Evolutionary conservation across 2,113 vertebrate genomes (phyloP), one percentile per base, ranked within the genome.

Genomic region (Sinocyclocheilus anshuiensis): DNA sequence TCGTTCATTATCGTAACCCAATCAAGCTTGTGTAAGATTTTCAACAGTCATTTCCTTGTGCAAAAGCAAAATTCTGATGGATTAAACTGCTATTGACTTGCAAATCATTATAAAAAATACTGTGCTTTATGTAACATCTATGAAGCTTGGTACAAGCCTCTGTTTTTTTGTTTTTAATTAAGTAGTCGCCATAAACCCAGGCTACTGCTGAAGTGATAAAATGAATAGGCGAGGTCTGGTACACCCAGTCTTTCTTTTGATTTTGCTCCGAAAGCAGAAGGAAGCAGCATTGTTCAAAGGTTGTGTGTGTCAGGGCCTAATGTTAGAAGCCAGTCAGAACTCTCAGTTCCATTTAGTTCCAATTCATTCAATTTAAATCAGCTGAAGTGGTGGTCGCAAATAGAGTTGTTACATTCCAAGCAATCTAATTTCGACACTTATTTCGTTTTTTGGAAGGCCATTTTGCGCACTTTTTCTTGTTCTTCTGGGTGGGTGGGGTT

Each of bases 361-460:
- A 59, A 42, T 59, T 84, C 26, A 59, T 4, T 59, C 39, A 22
- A 84, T 75, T 74, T 84, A 74, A 74, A 84, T 83, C 45, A 71
- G 45, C 18, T 36, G 63, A 29, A 26, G 79, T 24, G 9, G 39
- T 12, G 79, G 15, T 36, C 65, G 10, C 65, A 71, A 61, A 80
- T 42, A 61, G 59, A 81, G 39, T 48, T 81, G n/a, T 20, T 48
- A 20, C 61, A 48, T 39, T 24, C 15, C 77, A 67, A 26, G 48
- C 15, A 81, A 50, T 81, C 79, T 20, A 6, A 71, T 69, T 53
- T 69, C 10, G 8, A 13, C 16, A 4, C 16, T 50, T 82, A 77
- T 77, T 65, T 71, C 9, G 42, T 82, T 53, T 69, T 71, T 82
- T 53, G 33, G 16, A 65, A 33, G 45, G 33, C 18, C 3, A 9